Evolutionary conservation across 2,888 invertebrate species (phyloP).

Genomic region (Noctua janthe): DNA sequence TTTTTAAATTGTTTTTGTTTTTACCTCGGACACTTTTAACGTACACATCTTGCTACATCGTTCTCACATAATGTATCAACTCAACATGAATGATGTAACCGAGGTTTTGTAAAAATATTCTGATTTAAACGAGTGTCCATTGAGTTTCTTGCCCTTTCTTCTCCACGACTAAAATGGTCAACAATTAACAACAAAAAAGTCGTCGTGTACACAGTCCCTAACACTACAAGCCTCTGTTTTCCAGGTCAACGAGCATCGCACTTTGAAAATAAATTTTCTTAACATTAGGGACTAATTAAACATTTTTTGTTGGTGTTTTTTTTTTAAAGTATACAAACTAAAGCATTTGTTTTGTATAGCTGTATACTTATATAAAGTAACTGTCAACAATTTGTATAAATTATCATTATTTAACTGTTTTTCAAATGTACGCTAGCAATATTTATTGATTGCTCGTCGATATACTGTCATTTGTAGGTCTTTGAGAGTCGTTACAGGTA

Average conservation of each 20-base stretch:
- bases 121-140: too few species aligned
- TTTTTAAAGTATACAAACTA: conserved; percentile 3
- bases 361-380: neutral
- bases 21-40: too few species aligned
- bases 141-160: too few species aligned
- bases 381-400: neutral
- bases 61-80: too few species aligned
- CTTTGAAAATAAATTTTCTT: conserved; percentile 61
- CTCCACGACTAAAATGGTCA: neutral
- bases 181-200: neutral
- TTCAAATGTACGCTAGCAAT: neutral
- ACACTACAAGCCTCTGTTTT: conserved; percentile 48
- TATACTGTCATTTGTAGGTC: neutral
- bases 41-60: too few species aligned
- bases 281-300: conserved; percentile 57
- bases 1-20: too few species aligned
- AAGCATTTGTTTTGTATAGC: neutral
- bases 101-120: too few species aligned
- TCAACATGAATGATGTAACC: too few species aligned
- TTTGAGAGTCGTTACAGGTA: neutral
- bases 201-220: conserved; percentile 8
- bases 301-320: conserved; percentile 45
- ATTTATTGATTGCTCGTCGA: neutral
- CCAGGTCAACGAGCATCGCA: conserved; percentile 61
- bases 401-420: neutral